Base-by-base conservation (phyloP, 2,888 invertebrate species). In the Cylloceria caligata region DNA sequence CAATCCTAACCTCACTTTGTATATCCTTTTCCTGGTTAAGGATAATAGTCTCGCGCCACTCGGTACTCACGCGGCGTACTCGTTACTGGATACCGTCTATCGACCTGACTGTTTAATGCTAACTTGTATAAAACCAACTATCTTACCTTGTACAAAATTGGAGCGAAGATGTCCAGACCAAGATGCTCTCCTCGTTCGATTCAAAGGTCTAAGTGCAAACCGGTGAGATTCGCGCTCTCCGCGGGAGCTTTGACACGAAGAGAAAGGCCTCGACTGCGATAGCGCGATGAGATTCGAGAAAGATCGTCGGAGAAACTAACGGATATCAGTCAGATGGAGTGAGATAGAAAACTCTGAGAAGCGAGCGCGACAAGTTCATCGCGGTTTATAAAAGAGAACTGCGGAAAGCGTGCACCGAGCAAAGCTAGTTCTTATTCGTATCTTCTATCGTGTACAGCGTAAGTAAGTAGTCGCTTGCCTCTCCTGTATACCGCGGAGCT, bases 341-440 rank as follows among this genome's bases (percentile, higher is more conserved):
- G 52, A 64, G 77, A 81, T 64, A 77, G 74, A 71, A 72, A 68
- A 47, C 34, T 73, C 55, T 24, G 52, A 45, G 68, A 69, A 60
- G 68, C 39, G 68, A 76, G 75, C 30, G 81, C 81, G 81, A 81
- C 81, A 81, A 55, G 67, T 76, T 74, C 78, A 81, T 83, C 73
- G 79, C 69, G 55, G 62, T 80, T 84, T 83, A 73, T 81, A 81
- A 78, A 80, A 71, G 77, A 64, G 39, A 39, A 34, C 21, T 65
- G 55, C 73, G 36, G 62, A 57, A 24, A 39, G 24, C n/a, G 49
- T 16, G 49, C 11, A 24, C 42, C 42, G 64, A 47, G 71, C 49
- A 52, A 80, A 82, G 75, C 75, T 67, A 74, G 71, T 88, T 87
- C 86, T 88, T 88, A 88, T 86, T 83, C 84, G 83, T 79, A 52